These are phyloP conservation scores for Myripristis jacobus DNA, from an alignment of 2,797 vertebrate species.

Conservation along the genomic window DNA sequence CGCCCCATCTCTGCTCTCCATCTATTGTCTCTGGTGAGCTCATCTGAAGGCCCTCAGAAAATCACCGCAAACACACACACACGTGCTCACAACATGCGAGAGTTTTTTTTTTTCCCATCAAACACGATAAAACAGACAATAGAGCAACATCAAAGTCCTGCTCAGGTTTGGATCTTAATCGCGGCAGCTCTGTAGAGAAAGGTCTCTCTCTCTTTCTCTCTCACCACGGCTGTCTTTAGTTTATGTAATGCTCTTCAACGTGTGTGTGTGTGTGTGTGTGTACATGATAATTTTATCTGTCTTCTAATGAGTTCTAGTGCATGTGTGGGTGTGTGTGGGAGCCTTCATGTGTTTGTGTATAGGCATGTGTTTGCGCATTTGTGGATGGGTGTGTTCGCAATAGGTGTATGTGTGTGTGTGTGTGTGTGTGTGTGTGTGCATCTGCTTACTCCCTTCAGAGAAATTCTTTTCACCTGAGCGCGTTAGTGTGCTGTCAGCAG, in stretches of 20 bases:
- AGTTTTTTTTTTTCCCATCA: too few relatives aligned
- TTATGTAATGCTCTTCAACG: neutral
- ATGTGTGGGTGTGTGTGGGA: neutral
- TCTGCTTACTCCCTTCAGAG: neutral
- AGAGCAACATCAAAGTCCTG: neutral
- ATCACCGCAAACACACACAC: too few relatives aligned
- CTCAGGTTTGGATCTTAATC: constrained; percentile 4
- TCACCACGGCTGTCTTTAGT: neutral
- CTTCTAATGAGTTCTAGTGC: neutral
- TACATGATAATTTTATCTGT: neutral
- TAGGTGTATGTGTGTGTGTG: neutral
- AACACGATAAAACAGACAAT: neutral
- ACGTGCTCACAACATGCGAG: too few relatives aligned
- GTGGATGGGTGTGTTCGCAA: neutral
- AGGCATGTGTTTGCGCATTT: neutral
- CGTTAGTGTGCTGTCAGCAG: constrained; percentile 22
- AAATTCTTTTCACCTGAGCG: neutral
- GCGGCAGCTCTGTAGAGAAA: neutral
- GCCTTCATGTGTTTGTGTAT: neutral
- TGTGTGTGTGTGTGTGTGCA: neutral
- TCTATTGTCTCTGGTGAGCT: too few relatives aligned
- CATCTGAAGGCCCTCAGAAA: too few relatives aligned
- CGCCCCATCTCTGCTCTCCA: too few relatives aligned
- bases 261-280: neutral
- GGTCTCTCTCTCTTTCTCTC: too few relatives aligned